Percentiles rank a stretch among this genome's conserved stretches.
Evolutionary conservation across 1,140 invertebrate species (phyloP).

Genomic region (Dreissena polymorpha): DNA sequence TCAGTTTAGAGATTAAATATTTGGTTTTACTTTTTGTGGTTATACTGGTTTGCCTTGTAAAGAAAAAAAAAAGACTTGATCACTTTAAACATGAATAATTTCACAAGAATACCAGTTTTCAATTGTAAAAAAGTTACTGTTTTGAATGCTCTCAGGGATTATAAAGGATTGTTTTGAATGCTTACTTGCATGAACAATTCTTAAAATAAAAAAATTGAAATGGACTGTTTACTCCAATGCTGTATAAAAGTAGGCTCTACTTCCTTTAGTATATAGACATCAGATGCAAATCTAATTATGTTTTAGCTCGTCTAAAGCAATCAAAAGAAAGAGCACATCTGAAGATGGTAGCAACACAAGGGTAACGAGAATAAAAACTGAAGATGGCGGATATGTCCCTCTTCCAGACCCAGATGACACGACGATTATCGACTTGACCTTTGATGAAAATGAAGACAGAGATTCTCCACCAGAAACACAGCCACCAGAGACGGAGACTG

Average conservation of each 20-base stretch:
- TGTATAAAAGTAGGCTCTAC: neutral
- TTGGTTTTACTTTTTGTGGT: too few species aligned
- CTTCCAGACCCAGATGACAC: neutral
- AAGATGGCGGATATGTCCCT: conserved; percentile 30
- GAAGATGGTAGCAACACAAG: conserved; percentile 34
- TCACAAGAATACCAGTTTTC: too few species aligned
- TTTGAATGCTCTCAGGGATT: too few species aligned
- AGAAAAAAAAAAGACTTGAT: too few species aligned
- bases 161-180: neutral
- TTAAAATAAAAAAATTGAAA: neutral
- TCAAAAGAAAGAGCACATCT: conserved; percentile 15
- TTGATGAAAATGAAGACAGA: conserved; percentile 18
- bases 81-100: too few species aligned
- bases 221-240: neutral
- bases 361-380: conserved; percentile 34
- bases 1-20: too few species aligned
- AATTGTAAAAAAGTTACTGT: neutral
- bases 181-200: neutral
- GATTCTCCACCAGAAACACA: neutral
- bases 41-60: too few species aligned
- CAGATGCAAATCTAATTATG: neutral
- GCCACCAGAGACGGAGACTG: neutral
- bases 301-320: conserved; percentile 1
- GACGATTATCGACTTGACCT: conserved; percentile 26
- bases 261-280: neutral